Base-by-base conservation (phyloP, 2,888 invertebrate species). In the Ornithoptera alexandrae region DNA sequence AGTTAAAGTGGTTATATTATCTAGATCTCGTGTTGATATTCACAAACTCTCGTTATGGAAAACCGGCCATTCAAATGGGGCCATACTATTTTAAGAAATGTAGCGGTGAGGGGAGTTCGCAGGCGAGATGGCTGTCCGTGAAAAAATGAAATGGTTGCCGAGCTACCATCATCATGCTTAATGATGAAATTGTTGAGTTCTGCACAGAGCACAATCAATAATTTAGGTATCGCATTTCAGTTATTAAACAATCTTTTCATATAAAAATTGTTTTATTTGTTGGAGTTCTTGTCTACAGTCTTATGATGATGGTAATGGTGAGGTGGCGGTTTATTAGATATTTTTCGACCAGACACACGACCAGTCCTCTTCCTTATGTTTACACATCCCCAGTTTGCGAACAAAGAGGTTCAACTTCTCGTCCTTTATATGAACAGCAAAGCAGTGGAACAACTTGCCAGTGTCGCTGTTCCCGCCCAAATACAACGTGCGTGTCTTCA, bases 61-160 rank as follows among this genome's bases (percentile, higher is more conserved):
- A 75, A 53, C 78, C 77, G 0, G 78, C 74, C 0, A 76, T 79
- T 7, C 74, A 76, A 61, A 71, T 77, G n/a, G 78, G 83, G 0
- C 36, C 50, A 4, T 77, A 82, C 64, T 75, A 80, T 7, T 84
- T 76, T 68, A 81, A 81, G 63, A 77, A 72, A 62, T 76, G 76
- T 71, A 69, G 72, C 42, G 71, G 76, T n/a, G 70, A 76, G 17
- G 70, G 68, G 8, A 77, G 76, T 1, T 30, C 68, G 18, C 75
- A 71, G 46, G 73, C 71, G 1, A 77, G 75, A 20, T 84, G 80
- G 80, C 68, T 74, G 6, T 84, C 80, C 58, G 73, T 73, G 8
- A 76, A 71, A 24, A 70, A 72, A 22, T 71, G 74, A 20, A 72
- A 70, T 46, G 73, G 75, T 8, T 83, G 76, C 50, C 77, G 73